Evolutionary conservation across 2,113 vertebrate genomes (phyloP).

Genomic region (Toxotes chatareus): DNA sequence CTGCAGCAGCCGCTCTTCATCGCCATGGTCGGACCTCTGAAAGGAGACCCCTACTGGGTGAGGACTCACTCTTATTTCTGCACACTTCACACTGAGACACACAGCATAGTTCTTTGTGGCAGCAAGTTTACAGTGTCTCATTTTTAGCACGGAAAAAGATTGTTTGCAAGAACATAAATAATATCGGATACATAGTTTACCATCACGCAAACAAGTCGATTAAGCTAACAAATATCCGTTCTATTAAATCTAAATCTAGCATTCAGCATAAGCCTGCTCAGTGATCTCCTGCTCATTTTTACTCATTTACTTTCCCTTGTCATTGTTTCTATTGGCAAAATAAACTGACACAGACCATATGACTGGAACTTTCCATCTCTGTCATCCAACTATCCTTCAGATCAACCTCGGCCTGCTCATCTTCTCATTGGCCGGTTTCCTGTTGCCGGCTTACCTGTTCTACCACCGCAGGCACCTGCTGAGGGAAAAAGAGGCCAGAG

Average conservation of each 20-base stretch:
- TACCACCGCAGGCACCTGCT: constrained; percentile 81
- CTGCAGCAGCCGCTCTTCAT: constrained; percentile 92
- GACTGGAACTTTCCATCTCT: constrained; percentile 2
- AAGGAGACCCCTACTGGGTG: constrained; percentile 88
- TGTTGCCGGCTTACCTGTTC: constrained; percentile 88
- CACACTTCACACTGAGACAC: neutral
- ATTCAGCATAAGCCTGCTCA: neutral
- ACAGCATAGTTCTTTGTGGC: neutral
- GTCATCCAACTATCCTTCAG: constrained; percentile 53
- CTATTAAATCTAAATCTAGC: no score
- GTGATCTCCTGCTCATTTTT: neutral
- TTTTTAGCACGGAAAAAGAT: neutral
- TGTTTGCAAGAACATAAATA: neutral
- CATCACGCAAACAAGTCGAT: neutral
- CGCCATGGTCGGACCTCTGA: constrained; percentile 85
- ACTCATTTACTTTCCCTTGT: neutral
- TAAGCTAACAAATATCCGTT: neutral
- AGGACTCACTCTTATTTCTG: constrained; percentile 52
- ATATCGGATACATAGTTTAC: neutral
- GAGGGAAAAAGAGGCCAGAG: constrained; percentile 61
- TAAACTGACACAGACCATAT: neutral
- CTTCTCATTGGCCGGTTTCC: constrained; percentile 85
- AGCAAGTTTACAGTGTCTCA: neutral
- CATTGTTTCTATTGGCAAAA: no score
- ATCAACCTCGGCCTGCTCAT: constrained; percentile 86